Evolutionary conservation across 1,140 invertebrate species (phyloP), one percentile per base, ranked within the genome.

Genomic region (Sarcophaga peregrina): DNA sequence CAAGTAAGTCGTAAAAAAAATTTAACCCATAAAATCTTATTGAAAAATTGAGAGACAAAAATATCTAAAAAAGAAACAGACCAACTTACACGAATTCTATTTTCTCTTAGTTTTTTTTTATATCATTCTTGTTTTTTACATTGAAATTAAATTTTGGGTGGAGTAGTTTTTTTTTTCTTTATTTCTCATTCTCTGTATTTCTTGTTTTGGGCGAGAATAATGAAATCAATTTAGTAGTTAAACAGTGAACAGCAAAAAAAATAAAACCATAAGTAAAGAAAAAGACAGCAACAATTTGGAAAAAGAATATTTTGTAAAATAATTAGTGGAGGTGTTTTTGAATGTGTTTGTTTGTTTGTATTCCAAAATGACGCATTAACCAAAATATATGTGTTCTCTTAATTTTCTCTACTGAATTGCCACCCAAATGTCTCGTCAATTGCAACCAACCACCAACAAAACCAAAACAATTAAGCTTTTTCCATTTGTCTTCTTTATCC

Each of bases 1-100:
- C 88, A 89, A 89, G 88, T 89, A 89, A 89, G 88, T 82, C 15
- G 9, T 47, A 50, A 78, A 8, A 17, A 78, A 78, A 11, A 78
- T n/a, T n/a, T 46, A 74, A 46, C 37, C 25, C 25, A 74, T 15
- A 37, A 45, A 74, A 45, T 74, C 15, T 52, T 52, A 5, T 52
- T 52, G 8, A 13, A 52, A 52, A 3, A 52, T 9, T 37, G 13
- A 52, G 8, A 52, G 1, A 52, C 1, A 52, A 52, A 52, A 9
- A 52, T 52, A 68, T 68, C 10, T 10, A 20, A 68, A 10, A n/a
- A 68, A 68, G 20, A 68, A 68, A 2, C 8, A 25, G 20, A 68
- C 15, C 54, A 68, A 68, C 20, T 17, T 68, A 68, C 62, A 68
- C 62, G 7, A 68, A 9, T 68, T 17, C 17, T 68, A 20, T 25